These are phyloP conservation scores for Micronycteris hirsuta DNA, from an alignment of 2,113 vertebrate species.

Conservation along the genomic window DNA sequence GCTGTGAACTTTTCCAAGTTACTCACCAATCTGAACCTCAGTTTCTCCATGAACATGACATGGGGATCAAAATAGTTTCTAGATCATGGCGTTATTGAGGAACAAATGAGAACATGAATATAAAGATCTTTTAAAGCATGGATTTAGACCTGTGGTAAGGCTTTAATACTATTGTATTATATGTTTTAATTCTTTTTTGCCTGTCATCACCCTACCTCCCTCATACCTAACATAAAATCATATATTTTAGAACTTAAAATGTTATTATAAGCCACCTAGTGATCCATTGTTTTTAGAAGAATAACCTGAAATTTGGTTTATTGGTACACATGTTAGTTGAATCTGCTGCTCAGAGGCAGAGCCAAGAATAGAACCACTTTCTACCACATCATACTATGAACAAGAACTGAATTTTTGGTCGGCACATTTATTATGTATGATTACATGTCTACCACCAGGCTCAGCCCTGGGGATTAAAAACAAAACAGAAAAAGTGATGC, in stretches of 20 bases:
- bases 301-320: not conserved
- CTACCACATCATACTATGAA: not conserved
- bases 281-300: not conserved
- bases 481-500: not conserved
- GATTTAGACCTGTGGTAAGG: not conserved
- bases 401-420: not conserved
- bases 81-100: not conserved
- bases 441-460: not conserved
- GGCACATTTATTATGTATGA: not conserved
- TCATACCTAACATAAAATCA: slow-evolving; percentile 2
- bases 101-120: not conserved
- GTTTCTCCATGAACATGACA: not conserved
- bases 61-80: not conserved
- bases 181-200: not conserved
- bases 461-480: not conserved
- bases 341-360: not conserved
- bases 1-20: not conserved
- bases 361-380: not conserved
- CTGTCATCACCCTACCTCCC: not conserved
- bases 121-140: not conserved
- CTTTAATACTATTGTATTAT: not conserved
- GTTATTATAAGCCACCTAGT: not conserved
- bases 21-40: not conserved
- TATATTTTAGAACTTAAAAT: slow-evolving; percentile 14
- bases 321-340: not conserved